These are phyloP conservation scores for Pongo abelii DNA, from an alignment of 2,113 vertebrate genomes.

Conservation along the genomic window DNA sequence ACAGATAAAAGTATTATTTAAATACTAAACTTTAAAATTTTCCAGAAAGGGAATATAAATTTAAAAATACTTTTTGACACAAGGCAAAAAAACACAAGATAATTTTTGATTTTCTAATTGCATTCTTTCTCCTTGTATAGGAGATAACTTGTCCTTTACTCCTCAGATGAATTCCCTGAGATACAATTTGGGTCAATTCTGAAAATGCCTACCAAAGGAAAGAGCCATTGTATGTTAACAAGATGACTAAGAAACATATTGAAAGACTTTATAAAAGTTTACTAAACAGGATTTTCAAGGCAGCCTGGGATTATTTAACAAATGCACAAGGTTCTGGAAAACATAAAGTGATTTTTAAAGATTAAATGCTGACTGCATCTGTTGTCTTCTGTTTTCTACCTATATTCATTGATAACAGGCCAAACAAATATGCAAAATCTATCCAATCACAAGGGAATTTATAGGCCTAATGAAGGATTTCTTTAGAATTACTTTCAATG, in stretches of 20 bases:
- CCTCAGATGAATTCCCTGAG: neutral
- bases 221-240: neutral
- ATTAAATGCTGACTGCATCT: neutral
- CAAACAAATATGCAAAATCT: neutral
- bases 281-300: neutral
- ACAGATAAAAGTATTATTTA: neutral
- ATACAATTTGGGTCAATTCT: neutral
- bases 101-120: conserved; percentile 39
- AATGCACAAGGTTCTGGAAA: neutral
- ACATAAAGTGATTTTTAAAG: neutral
- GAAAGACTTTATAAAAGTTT: neutral
- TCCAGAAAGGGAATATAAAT: neutral
- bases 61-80: neutral
- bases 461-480: neutral
- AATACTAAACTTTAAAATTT: neutral
- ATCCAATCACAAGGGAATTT: neutral
- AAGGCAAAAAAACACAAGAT: neutral
- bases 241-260: neutral
- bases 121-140: neutral
- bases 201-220: neutral
- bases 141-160: neutral
- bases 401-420: neutral
- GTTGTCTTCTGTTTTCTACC: neutral
- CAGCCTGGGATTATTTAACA: neutral
- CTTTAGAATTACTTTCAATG: neutral